Evolutionary conservation across 2,113 vertebrate genomes (phyloP).

Genomic region (Orthochromis malagaraziensis): DNA sequence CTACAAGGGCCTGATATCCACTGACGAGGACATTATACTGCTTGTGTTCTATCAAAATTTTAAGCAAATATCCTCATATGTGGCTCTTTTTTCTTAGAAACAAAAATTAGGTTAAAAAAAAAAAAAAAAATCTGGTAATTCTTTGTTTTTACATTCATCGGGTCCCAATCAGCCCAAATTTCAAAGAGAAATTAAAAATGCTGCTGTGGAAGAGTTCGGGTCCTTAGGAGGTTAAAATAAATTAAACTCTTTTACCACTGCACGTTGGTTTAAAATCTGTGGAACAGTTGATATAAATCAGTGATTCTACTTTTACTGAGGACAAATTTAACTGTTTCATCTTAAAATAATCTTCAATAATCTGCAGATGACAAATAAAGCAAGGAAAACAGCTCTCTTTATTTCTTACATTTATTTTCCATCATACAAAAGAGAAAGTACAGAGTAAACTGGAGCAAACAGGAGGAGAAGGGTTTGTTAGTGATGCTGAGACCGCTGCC

Average conservation of each 20-base stretch:
- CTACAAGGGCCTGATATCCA: not conserved
- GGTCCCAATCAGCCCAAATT: not conserved
- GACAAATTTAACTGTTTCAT: not conserved
- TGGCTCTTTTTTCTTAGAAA: not conserved
- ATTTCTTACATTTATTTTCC: conserved; percentile 47
- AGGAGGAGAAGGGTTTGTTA: not conserved
- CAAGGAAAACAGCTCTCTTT: not conserved
- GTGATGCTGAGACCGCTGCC: not conserved
- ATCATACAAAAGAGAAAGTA: conserved; percentile 55
- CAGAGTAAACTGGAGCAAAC: not conserved
- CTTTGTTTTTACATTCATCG: not conserved
- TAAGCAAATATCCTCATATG: not conserved
- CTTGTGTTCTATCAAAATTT: not conserved
- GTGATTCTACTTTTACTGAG: not conserved
- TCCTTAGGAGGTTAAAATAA: not conserved
- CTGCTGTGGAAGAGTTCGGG: accelerated
- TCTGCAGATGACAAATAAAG: not conserved
- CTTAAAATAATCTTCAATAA: not conserved
- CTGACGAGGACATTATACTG: not conserved
- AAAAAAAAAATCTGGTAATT: not conserved
- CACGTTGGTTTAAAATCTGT: not conserved
- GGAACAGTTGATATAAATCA: not conserved
- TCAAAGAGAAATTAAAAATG: not conserved
- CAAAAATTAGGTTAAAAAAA: not conserved
- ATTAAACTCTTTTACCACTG: not conserved